A percentile compares a stretch with the other conserved stretches of the same genome.
Evolutionary conservation across 1,140 invertebrate species (phyloP).

Genomic region (Temnothorax longispinosus): DNA sequence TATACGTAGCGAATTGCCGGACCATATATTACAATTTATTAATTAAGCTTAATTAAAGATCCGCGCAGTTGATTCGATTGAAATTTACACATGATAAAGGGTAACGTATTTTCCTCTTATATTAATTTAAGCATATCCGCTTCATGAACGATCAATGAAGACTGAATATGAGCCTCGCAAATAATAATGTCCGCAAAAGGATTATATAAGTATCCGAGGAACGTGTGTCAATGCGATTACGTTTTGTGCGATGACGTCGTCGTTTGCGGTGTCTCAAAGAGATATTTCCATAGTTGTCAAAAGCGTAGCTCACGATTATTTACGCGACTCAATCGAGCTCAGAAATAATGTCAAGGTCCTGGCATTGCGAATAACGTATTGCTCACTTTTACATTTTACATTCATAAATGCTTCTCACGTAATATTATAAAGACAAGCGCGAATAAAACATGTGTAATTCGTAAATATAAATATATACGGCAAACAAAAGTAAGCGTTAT

Average conservation of each 20-base stretch:
- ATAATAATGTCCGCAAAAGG: slow-evolving; percentile 19
- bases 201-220: slow-evolving; percentile 63
- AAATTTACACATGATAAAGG: not conserved
- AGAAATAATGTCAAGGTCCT: slow-evolving; percentile 68
- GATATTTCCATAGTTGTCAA: slow-evolving; percentile 63
- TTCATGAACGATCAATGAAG: slow-evolving; percentile 25
- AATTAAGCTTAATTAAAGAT: slow-evolving; percentile 16
- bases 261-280: slow-evolving; percentile 5
- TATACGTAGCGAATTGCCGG: not conserved
- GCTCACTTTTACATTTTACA: slow-evolving; percentile 22
- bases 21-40: not conserved
- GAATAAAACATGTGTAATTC: not conserved
- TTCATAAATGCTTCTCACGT: slow-evolving; percentile 25
- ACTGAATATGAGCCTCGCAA: slow-evolving; percentile 28
- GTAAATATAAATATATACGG: not conserved
- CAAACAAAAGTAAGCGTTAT: not conserved
- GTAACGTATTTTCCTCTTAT: not conserved
- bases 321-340: slow-evolving; percentile 12
- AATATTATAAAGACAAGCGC: slow-evolving; percentile 2
- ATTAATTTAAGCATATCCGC: not conserved
- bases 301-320: slow-evolving; percentile 58
- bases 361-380: slow-evolving; percentile 41
- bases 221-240: slow-evolving; percentile 65
- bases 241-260: slow-evolving; percentile 64
- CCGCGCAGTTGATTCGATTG: slow-evolving; percentile 1